Base-by-base conservation (phyloP, 2,113 vertebrate species). In the Labeo catla region DNA sequence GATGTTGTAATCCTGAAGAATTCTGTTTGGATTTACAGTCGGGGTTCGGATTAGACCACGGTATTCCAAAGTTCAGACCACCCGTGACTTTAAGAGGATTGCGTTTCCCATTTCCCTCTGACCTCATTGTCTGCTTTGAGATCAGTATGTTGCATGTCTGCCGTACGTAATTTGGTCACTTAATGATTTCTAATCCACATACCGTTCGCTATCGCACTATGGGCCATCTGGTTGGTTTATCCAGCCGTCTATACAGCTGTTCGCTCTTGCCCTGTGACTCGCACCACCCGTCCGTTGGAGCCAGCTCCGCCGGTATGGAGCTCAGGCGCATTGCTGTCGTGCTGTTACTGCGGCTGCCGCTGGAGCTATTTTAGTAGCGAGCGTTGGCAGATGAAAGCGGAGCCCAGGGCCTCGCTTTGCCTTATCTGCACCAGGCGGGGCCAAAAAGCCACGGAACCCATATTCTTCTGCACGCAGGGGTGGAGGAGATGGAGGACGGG, bases 321-420 rank as follows among this genome's bases (percentile, higher is more conserved):
- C 79, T 76, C 73, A 83, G 74, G 45, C 80, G 74, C 47, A 63
- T 59, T 16, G 49, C 80, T 81, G 65, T 72, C 76, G 34, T 82
- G 68, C 73, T 63, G 49, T 57, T 84, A 45, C 19, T 76, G 47
- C 76, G 78, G 61, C 65, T 85, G 63, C 57, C 78, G 73, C 80
- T 66, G 65, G 79, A 73, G 83, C 84, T 86, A 88, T 89, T 90
- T 89, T 86, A 45, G 78, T 70, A 72, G 47, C 5, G 36, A 59
- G 78, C 81, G 70, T 86, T 70, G 83, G 83, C 83, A 87, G 88
- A 89, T 88, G 81, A 89, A 88, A 88, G 88, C 80, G 19, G 81
- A 78, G 88, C 90, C 86, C 49, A 70, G 16, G 84, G 87, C 61
- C 72, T 77, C 8, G 19, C 15, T 77, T 63, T 83, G 80, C n/a